Evolutionary conservation across 2,888 invertebrate genomes (phyloP).

Genomic region (Aplocera efformata): DNA sequence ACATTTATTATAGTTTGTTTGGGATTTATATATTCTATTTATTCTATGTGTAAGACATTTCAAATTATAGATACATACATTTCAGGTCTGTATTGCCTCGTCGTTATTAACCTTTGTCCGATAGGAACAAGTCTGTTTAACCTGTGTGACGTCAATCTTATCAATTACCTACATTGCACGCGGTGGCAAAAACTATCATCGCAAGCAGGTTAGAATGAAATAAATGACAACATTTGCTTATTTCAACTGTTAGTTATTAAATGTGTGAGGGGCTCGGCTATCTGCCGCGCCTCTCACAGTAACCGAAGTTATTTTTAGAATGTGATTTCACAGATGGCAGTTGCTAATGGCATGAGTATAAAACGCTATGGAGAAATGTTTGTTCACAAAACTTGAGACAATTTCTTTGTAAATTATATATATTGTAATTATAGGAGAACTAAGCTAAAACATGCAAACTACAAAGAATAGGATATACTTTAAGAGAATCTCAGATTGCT

Average conservation of each 20-base stretch:
- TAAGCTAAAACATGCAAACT: no score
- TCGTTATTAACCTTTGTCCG: conserved; percentile 5
- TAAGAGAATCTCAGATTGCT: no score
- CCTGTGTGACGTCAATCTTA: conserved; percentile 15
- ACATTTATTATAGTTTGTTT: no score
- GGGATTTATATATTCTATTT: no score
- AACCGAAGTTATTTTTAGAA: conserved; percentile 8
- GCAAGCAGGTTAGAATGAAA: conserved; percentile 4
- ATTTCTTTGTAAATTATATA: not conserved
- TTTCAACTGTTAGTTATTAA: not conserved
- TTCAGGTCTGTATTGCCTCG: not conserved
- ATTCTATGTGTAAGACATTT: no score
- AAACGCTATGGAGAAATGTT: not conserved
- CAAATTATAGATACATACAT: no score
- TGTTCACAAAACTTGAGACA: not conserved
- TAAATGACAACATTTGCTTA: conserved; percentile 7
- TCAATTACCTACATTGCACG: conserved; percentile 7
- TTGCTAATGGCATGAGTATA: not conserved
- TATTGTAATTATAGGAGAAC: no score
- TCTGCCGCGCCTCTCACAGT: no score
- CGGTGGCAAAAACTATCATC: conserved; percentile 10
- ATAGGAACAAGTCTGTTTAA: conserved; percentile 9
- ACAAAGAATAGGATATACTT: no score
- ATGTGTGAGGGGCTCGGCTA: conserved; percentile 1
- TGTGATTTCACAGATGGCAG: conserved; percentile 6